Evolutionary conservation across 1,140 invertebrate genomes (phyloP), one percentile per base, ranked within the genome.

Genomic region (Drosophila triauraria): DNA sequence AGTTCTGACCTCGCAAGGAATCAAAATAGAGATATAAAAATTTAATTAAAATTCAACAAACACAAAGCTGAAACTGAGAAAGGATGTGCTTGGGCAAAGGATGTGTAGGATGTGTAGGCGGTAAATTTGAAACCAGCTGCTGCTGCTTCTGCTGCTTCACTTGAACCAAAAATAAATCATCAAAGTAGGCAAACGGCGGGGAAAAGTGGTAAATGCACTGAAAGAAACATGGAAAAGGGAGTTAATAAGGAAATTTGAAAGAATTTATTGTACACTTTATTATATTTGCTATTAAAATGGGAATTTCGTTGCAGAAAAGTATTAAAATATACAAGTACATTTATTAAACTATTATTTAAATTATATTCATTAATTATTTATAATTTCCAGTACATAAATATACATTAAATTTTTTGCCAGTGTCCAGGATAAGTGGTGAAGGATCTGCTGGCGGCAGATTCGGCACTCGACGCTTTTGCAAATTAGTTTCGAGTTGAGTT

Each of bases 91-190:
- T 15, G 12, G 68, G 32, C n/a, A 38, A 25, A n/a, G 17, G 20
- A 38, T 10, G 5, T 27, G 25, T 10, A 9, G 8, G 38, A 40
- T 61, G 35, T 61, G 35, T n/a, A 35, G 30, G 50, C 44, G 50
- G 35, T 54, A 67, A 58, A 67, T 75, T 51, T 67, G 51, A 77
- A 57, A 30, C 53, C 70, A 76, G 60, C 61, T 76, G 53, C 51
- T 54, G 32, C 13, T 54, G 7, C 32, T 30, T 27, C 27, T 51
- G 50, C 5, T 35, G 74, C 51, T 76, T 67, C 30, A 40, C 69
- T 54, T 54, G 27, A 53, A 48, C 69, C 74, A 67, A 67, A 65
- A 75, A 76, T 75, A 76, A 76, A 76, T 76, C 60, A 76, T 76
- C 61, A 64, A 76, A 65, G 70, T 20, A 25, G 10, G 32, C 42